Evolutionary conservation across 1,140 invertebrate genomes (phyloP), one percentile per base, ranked within the genome.

Genomic region (Colletes gigas): DNA sequence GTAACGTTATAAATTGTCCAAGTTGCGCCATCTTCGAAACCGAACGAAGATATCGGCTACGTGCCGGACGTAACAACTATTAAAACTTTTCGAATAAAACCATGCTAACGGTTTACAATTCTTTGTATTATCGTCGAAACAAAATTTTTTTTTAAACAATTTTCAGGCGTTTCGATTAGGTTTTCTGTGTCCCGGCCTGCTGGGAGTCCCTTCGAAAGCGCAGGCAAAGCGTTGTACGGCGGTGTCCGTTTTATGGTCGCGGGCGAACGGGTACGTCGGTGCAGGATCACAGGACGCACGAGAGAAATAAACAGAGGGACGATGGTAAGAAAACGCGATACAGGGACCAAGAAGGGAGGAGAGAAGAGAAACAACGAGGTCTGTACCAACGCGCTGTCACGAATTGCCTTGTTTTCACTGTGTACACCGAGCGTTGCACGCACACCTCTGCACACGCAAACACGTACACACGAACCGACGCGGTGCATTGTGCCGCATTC

Each of bases 371-470:
- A 79, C 30, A 66, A 60, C 54, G 69, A 76, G 74, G 82, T 65
- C 63, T 19, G 75, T 76, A 78, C 12, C 67, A 30, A n/a, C 54
- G 66, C 66, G 55, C 76, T 72, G 77, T 83, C 85, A 81, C 82
- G 85, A 83, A 86, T 86, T 69, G 84, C 84, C 83, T 86, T 86
- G 74, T 83, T 86, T 82, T 83, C 78, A 52, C 41, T 57, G 52
- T 75, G 66, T 75, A 86, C 77, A 74, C 77, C 59, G 17, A 60
- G 75, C 74, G 57, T 41, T 19, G 12, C 44, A 55, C 52, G n/a
- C 59, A 14, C 69, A 50, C 60, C 39, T 21, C 52, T 70, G 52
- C 67, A 57, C 57, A 30, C 76, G 77, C 66, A 81, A 85, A 80
- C 80, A 79, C 79, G 84, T 84, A 77, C 68, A 54, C 68, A 57